Evolutionary conservation across 2,888 invertebrate genomes (phyloP).

Genomic region (Polymixis flavicincta): DNA sequence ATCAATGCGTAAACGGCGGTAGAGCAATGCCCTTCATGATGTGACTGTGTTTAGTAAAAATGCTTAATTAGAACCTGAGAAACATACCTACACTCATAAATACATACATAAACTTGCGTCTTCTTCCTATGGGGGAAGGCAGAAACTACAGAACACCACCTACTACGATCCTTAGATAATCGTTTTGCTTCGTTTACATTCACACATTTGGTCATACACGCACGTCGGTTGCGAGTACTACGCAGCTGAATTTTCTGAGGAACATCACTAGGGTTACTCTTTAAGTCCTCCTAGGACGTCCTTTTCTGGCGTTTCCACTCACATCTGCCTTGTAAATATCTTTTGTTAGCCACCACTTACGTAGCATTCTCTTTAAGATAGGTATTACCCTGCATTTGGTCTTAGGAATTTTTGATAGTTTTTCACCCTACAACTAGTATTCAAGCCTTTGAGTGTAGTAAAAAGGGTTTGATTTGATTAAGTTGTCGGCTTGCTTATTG

Average conservation of each 20-base stretch:
- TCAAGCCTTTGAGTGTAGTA: no score
- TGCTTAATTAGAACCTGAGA: no score
- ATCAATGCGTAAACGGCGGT: not conserved
- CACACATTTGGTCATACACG: not conserved
- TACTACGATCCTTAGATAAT: not conserved
- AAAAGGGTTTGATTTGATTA: no score
- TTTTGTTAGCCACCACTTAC: not conserved
- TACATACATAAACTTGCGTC: not conserved
- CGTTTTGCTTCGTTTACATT: not conserved
- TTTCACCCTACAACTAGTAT: no score
- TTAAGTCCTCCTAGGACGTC: not conserved
- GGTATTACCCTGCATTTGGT: no score
- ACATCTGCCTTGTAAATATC: not conserved
- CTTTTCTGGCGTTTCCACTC: not conserved
- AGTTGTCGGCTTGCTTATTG: no score
- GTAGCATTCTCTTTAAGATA: no score
- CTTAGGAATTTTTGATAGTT: no score
- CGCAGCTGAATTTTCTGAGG: not conserved
- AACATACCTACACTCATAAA: not conserved
- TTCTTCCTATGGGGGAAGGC: not conserved
- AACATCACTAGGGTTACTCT: not conserved
- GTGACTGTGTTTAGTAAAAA: not conserved
- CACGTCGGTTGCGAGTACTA: not conserved
- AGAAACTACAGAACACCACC: not conserved
- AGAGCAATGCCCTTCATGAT: no score